Evolutionary conservation across 92 coral and sea anemone species (phyloP).

Genomic region (Isaurus tuberculatus): DNA sequence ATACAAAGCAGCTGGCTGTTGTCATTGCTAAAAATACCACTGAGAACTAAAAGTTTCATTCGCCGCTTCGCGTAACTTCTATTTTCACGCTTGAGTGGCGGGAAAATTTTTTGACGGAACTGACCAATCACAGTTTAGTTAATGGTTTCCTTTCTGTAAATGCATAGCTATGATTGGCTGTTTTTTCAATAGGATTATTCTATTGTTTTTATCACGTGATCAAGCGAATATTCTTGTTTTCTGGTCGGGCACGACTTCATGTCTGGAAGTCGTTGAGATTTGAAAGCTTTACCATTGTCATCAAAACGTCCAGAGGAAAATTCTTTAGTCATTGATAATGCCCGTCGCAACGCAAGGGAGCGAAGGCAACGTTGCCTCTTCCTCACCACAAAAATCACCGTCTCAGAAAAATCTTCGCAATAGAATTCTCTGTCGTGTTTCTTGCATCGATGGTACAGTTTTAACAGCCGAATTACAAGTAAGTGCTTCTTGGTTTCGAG

Average conservation of each 20-base stretch:
- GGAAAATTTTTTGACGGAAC: neutral
- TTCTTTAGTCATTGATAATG: conserved; percentile 44
- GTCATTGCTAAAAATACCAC: conserved; percentile 38
- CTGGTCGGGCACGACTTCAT: neutral
- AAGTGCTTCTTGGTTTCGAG: conserved; percentile 16
- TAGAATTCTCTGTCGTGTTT: conserved; percentile 83
- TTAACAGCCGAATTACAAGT: conserved; percentile 90
- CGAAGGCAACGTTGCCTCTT: conserved; percentile 59
- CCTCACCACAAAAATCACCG: conserved; percentile 64
- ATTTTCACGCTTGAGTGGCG: conserved; percentile 42
- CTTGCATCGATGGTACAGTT: conserved; percentile 89
- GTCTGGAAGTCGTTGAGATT: conserved; percentile 33
- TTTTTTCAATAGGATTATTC: neutral
- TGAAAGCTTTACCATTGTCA: neutral
- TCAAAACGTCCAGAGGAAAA: neutral
- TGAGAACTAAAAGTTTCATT: no score
- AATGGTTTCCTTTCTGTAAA: neutral
- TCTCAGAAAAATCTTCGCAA: conserved; percentile 81
- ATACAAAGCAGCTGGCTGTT: neutral
- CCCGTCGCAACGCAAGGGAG: conserved; percentile 71
- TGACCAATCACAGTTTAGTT: neutral
- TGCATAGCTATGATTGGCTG: conserved; percentile 21
- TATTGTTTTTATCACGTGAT: conserved; percentile 40
- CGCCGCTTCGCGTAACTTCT: conserved; percentile 16
- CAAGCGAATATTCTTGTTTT: conserved; percentile 1